Percentiles rank a stretch among this genome's conserved stretches.
Conservation (phyloP, 2,113 vertebrate genomes). For the Cebidichthys violaceus region DNA sequence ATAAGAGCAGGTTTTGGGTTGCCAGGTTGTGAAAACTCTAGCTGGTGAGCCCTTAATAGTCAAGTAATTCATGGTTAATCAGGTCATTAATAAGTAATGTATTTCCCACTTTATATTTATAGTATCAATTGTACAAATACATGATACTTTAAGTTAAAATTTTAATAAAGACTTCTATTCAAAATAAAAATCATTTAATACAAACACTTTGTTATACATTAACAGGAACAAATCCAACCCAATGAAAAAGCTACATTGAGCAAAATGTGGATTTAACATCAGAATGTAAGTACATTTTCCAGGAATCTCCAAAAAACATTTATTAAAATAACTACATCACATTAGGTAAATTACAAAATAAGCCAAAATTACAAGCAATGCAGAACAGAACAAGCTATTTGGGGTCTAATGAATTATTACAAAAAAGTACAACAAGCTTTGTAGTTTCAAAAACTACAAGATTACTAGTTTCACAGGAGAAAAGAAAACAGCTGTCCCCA, state of each 20-base stretch:
- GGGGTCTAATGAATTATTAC: slow-evolving; percentile 40
- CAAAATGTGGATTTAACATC: slow-evolving; percentile 56
- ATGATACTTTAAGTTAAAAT: background rate
- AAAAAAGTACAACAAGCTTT: slow-evolving; percentile 52
- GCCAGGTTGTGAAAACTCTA: background rate
- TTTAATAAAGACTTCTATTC: slow-evolving; percentile 36
- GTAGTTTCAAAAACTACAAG: slow-evolving; percentile 60
- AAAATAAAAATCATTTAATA: slow-evolving; percentile 84
- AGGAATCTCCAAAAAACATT: slow-evolving; percentile 58
- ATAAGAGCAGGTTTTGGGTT: background rate
- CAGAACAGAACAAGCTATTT: slow-evolving; percentile 28
- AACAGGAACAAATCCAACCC: slow-evolving; percentile 67
- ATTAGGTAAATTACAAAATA: slow-evolving; percentile 61
- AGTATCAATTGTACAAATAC: background rate
- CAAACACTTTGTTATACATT: slow-evolving; percentile 75
- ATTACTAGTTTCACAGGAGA: slow-evolving; percentile 36
- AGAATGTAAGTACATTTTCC: slow-evolving; percentile 45
- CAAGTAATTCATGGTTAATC: background rate
- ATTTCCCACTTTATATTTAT: background rate
- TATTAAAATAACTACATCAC: slow-evolving; percentile 69
- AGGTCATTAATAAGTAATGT: background rate
- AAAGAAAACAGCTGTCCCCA: background rate
- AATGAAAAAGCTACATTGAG: slow-evolving; percentile 67
- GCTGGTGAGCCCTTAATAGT: background rate
- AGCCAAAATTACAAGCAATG: slow-evolving; percentile 63